Conservation (phyloP, 2,113 vertebrate genomes). For the Sardina pilchardus region DNA sequence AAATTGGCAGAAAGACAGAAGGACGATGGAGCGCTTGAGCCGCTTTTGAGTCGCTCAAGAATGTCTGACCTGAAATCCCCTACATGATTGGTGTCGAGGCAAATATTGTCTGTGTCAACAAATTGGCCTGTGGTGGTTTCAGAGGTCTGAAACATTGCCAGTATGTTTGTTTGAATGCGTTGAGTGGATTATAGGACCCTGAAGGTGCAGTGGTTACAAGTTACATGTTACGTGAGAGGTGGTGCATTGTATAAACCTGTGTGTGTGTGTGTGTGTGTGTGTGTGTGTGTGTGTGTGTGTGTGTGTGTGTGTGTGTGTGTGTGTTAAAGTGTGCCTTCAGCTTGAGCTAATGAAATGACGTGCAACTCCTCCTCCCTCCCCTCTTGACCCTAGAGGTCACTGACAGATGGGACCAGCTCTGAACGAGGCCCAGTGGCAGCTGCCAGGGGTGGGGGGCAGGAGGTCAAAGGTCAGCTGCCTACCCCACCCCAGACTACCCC, state of each 20-base stretch:
- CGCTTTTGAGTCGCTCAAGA: not conserved
- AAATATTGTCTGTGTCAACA: not conserved
- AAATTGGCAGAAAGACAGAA: not conserved
- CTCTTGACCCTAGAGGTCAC: constrained; percentile 63
- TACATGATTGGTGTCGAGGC: not conserved
- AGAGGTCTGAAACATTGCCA: not conserved
- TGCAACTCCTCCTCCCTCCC: constrained; percentile 23
- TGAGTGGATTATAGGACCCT: not conserved
- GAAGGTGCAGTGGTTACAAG: not conserved
- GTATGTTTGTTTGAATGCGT: not conserved
- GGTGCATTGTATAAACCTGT: not conserved
- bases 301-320: not conserved
- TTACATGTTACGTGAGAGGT: not conserved
- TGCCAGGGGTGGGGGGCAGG: constrained; percentile 56
- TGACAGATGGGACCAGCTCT: constrained; percentile 74
- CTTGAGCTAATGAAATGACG: constrained; percentile 40
- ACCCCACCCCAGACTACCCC: not conserved
- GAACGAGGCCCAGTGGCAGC: constrained; percentile 67
- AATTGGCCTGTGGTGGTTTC: not conserved
- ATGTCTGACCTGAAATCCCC: constrained; percentile 14
- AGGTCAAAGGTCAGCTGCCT: constrained; percentile 63
- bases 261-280: not conserved
- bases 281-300: not conserved
- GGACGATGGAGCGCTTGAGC: not conserved
- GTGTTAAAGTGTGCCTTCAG: constrained; percentile 15